phyloP scores from a whole-genome alignment of 2,888 invertebrate genomes.

The Teleiodes luculella region DNA sequence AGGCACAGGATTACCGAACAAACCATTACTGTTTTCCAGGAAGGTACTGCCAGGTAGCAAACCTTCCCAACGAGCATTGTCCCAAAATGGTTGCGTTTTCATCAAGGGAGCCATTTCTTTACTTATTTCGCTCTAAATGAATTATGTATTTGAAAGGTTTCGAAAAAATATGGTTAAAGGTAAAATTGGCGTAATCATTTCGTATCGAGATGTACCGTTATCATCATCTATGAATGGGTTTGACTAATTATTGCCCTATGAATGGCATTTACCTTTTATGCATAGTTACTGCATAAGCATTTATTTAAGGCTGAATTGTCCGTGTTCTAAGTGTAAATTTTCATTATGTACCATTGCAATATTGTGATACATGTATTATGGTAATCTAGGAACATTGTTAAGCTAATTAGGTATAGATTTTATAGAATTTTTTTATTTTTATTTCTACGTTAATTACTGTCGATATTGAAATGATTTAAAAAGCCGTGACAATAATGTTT shows the following conservation, averaged over 20 bases:
- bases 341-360: too few relatives aligned
- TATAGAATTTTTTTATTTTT: too few relatives aligned
- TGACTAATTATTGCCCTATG: constrained; percentile 42
- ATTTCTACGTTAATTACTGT: too few relatives aligned
- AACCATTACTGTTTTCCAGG: constrained; percentile 70
- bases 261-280: constrained; percentile 43
- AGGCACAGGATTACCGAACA: constrained; percentile 68
- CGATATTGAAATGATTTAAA: too few relatives aligned
- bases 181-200: constrained; percentile 47
- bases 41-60: constrained; percentile 69
- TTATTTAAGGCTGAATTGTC: too few relatives aligned
- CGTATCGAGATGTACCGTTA: constrained; percentile 30
- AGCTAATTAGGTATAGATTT: too few relatives aligned
- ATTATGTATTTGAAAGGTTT: constrained; percentile 2
- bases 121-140: not conserved
- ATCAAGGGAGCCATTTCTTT: constrained; percentile 4
- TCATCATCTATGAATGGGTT: constrained; percentile 51
- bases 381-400: too few relatives aligned
- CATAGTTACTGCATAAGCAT: too few relatives aligned
- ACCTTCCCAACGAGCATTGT: constrained; percentile 51
- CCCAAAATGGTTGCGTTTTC: constrained; percentile 32
- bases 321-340: too few relatives aligned
- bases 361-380: too few relatives aligned
- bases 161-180: constrained; percentile 29
- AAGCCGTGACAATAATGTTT: too few relatives aligned